Evolutionary conservation across 2,888 invertebrate species (phyloP).

Genomic region (Epiblema foenella): DNA sequence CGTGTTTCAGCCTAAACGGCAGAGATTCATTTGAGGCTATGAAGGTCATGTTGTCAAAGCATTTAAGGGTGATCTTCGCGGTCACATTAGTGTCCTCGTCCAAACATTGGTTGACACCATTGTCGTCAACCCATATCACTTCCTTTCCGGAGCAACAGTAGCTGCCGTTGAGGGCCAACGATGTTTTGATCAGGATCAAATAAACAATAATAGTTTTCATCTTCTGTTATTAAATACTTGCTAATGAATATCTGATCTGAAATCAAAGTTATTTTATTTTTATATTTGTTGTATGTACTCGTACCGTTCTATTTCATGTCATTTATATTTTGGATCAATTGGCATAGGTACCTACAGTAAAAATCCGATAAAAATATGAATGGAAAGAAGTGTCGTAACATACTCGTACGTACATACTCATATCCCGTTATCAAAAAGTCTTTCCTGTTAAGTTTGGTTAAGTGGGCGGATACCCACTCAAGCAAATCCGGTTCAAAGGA

Average conservation of each 20-base stretch:
- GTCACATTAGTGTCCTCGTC: slow-evolving; percentile 52
- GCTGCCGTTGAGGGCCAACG: slow-evolving; percentile 4
- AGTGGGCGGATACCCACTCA: no score
- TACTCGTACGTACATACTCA: no score
- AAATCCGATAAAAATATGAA: no score
- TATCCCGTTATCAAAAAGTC: no score
- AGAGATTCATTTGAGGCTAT: not conserved
- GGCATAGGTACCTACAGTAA: no score
- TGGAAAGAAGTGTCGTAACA: no score
- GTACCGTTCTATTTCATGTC: no score
- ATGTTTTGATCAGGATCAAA: not conserved
- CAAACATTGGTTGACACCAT: slow-evolving; percentile 53
- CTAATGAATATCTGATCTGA: not conserved
- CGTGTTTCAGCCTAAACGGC: not conserved
- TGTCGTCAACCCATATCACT: slow-evolving; percentile 13
- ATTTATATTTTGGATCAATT: no score
- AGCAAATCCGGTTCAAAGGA: no score
- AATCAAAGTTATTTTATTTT: not conserved
- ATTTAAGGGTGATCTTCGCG: slow-evolving; percentile 45
- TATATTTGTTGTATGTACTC: not conserved
- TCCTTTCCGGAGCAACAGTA: slow-evolving; percentile 14
- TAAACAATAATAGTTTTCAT: slow-evolving; percentile 13
- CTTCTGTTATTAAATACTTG: not conserved
- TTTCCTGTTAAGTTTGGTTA: no score
- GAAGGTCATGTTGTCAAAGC: slow-evolving; percentile 41